A percentile compares a stretch with the other conserved stretches of the same genome.
Evolutionary conservation across 2,113 vertebrate species (phyloP).

Genomic region (Meles meles): DNA sequence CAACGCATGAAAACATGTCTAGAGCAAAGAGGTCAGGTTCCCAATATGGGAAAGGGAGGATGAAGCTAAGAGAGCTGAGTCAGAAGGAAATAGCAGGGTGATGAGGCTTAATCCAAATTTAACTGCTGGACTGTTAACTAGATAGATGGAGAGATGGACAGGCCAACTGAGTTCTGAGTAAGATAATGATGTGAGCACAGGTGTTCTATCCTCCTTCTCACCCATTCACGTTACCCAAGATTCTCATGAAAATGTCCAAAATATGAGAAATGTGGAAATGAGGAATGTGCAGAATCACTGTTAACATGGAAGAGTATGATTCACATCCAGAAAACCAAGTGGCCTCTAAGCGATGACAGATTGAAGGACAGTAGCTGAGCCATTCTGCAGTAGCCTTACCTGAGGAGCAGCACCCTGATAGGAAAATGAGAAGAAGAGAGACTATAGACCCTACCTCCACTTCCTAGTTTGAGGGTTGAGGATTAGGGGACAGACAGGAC

Average conservation of each 20-base stretch:
- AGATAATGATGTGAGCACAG: neutral
- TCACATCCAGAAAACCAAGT: neutral
- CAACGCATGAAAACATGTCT: neutral
- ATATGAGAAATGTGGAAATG: neutral
- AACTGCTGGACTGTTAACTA: neutral
- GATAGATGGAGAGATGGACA: neutral
- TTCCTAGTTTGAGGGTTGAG: neutral
- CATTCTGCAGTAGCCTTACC: neutral
- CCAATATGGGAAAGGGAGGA: neutral
- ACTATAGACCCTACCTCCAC: neutral
- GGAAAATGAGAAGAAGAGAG: neutral
- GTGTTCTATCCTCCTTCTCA: neutral
- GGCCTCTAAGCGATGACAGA: neutral
- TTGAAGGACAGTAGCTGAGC: neutral
- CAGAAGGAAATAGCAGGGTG: constrained; percentile 8
- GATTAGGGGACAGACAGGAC: neutral
- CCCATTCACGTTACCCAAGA: neutral
- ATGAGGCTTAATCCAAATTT: neutral
- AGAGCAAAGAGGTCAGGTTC: neutral
- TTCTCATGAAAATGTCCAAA: neutral
- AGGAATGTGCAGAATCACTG: neutral
- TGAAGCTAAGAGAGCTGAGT: neutral
- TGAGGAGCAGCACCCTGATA: too few species aligned
- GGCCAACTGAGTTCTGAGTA: neutral
- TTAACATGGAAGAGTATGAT: neutral